Base-by-base conservation (phyloP, 1,140 invertebrate genomes). In the Dryas iulia region DNA sequence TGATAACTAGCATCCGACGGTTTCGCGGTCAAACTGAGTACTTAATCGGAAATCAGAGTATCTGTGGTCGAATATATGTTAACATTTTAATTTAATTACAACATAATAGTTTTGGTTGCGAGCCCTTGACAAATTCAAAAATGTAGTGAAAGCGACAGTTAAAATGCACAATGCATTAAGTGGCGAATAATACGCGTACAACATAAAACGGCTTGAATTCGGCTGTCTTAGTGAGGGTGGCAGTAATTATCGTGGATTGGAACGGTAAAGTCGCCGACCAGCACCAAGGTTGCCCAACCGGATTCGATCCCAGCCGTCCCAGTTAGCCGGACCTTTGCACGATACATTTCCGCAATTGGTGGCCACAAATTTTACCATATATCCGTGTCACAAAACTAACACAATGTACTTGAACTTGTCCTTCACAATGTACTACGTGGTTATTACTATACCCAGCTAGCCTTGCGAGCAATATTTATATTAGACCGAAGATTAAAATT, bases 251-350 rank as follows among this genome's bases (percentile, higher is more conserved):
- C 77, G 63, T 77, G 75, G 80, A 87, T 88, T 91, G 83, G 86
- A 89, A 80, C 78, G 84, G 87, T 86, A 77, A 84, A 89, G 87
- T 90, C 83, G 82, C 79, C 84, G 87, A 80, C 88, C 74, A 81
- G 78, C 70, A 82, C 84, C 89, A 88, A 91, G 87, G 89, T 79
- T 87, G 70, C 74, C 71, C 78, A 84, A 89, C 87, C 84, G 86
- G 88, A 88, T 87, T 89, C 76, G 77, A 84, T 72, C 84, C 82
- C 83, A 76, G 78, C 71, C 81, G 85, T 83, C 84, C 84, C 82
- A 88, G 84, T 87, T 86, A 88, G 83, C 73, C 79, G 77, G 82
- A 87, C 86, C 82, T 88, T 86, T 81, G 82, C 78, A 59, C 74
- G 71, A 78, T 78, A 72, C 62, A 76, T 89, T 87, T 87, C 85